A percentile compares a stretch with the other conserved stretches of the same genome.
These are phyloP conservation scores for Volucella inanis DNA, from an alignment of 2,888 invertebrate genomes.

Conservation along the genomic window DNA sequence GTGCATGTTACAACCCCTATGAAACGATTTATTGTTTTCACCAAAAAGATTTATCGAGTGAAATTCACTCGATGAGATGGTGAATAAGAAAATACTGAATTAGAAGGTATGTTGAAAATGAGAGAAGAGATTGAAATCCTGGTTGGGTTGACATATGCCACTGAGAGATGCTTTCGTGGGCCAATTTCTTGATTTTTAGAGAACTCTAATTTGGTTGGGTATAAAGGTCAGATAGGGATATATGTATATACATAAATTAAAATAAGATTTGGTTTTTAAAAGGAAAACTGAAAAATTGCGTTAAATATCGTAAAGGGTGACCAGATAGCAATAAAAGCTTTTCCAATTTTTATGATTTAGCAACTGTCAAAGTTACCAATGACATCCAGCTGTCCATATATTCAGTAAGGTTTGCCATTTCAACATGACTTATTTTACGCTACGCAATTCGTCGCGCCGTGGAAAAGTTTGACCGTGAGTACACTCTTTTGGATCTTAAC, in stretches of 20 bases:
- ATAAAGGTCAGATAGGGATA: not conserved
- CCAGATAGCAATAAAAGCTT: too few species aligned
- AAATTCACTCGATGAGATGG: conserved; percentile 71
- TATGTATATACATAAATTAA: too few species aligned
- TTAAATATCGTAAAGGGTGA: too few species aligned
- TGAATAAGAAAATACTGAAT: conserved; percentile 45
- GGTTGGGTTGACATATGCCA: conserved; percentile 61
- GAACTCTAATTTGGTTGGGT: conserved; percentile 26
- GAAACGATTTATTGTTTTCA: conserved; percentile 74
- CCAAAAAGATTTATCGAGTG: conserved; percentile 73
- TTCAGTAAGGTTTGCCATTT: too few species aligned
- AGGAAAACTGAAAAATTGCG: too few species aligned
- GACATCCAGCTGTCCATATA: too few species aligned
- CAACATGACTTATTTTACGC: too few species aligned
- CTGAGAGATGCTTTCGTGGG: not conserved
- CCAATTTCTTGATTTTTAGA: not conserved
- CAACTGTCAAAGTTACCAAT: too few species aligned
- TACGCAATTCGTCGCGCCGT: too few species aligned
- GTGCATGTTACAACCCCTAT: conserved; percentile 57
- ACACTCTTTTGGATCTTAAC: too few species aligned
- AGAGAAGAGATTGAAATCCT: conserved; percentile 32
- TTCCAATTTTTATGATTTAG: too few species aligned
- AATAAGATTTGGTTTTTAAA: conserved; percentile 27
- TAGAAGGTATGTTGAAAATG: conserved; percentile 12
- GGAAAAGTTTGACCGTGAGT: too few species aligned